These are phyloP conservation scores for Drosophila meridionalis DNA, from an alignment of 2,888 invertebrate genomes.

Conservation along the genomic window DNA sequence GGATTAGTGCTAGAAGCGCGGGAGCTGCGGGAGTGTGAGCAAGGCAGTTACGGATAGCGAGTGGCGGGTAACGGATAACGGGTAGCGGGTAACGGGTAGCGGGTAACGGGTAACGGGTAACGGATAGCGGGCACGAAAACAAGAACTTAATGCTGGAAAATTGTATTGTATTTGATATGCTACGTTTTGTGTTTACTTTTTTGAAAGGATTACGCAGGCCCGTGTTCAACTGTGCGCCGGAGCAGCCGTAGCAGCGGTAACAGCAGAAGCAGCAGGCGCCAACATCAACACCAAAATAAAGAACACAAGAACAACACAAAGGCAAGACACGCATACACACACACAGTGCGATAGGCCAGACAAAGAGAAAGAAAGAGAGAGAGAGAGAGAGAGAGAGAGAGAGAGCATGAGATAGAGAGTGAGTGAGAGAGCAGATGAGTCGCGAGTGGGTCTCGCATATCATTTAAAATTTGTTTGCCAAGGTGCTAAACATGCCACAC, in stretches of 20 bases:
- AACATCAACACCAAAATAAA: slow-evolving; percentile 34
- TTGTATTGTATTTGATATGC: slow-evolving; percentile 43
- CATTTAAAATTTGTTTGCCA: slow-evolving; percentile 54
- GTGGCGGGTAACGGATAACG: background rate
- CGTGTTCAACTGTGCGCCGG: slow-evolving; percentile 82
- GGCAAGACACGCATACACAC: slow-evolving; percentile 31
- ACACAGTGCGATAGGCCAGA: slow-evolving; percentile 44
- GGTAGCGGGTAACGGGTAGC: background rate
- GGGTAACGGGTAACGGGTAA: background rate
- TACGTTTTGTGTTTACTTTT: slow-evolving; percentile 81
- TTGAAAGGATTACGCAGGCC: slow-evolving; percentile 84
- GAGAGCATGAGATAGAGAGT: slow-evolving; percentile 6
- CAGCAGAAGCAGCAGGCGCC: slow-evolving; percentile 38
- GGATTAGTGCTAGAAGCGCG: slow-evolving; percentile 2
- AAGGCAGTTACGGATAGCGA: background rate
- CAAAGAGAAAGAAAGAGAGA: slow-evolving; percentile 19
- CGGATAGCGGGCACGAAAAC: slow-evolving; percentile 1
- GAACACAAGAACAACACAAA: slow-evolving; percentile 33
- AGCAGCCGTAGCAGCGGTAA: slow-evolving; percentile 40
- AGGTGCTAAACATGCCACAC: slow-evolving; percentile 58
- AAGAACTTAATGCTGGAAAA: slow-evolving; percentile 44
- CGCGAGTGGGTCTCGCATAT: slow-evolving; percentile 42
- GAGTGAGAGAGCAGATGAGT: slow-evolving; percentile 11
- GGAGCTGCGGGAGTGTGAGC: slow-evolving; percentile 20
- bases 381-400: slow-evolving; percentile 22